A percentile compares a stretch with the other conserved stretches of the same genome.
phyloP scores from a whole-genome alignment of 1,140 invertebrate species.

The Diorhabda sublineata region DNA sequence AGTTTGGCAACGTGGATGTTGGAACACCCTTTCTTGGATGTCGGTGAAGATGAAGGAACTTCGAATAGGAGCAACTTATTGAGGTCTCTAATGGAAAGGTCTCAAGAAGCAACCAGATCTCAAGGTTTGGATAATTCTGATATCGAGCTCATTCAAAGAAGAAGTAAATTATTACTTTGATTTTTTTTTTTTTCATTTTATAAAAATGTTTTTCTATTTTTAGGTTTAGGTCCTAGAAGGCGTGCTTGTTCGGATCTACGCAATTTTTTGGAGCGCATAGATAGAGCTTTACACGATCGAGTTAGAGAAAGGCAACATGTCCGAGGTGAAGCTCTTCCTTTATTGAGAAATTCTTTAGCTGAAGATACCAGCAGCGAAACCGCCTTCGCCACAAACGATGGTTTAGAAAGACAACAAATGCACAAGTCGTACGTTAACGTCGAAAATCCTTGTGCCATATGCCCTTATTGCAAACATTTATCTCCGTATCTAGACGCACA shows the following conservation, averaged over 20 bases:
- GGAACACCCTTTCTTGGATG: constrained; percentile 55
- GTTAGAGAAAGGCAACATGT: constrained; percentile 48
- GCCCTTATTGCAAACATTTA: constrained; percentile 42
- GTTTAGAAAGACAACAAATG: background rate
- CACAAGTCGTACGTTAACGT: constrained; percentile 19
- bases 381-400: background rate
- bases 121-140: constrained; percentile 22
- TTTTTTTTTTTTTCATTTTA: background rate
- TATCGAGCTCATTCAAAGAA: constrained; percentile 19
- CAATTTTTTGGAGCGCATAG: constrained; percentile 23
- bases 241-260: constrained; percentile 20
- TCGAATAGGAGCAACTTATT: constrained; percentile 8
- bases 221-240: constrained; percentile 20
- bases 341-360: constrained; percentile 30
- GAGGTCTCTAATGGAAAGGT: constrained; percentile 11
- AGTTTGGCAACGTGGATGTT: constrained; percentile 66
- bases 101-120: constrained; percentile 23
- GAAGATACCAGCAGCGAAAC: constrained; percentile 7
- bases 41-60: constrained; percentile 23
- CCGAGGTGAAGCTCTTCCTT: constrained; percentile 47
- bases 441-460: constrained; percentile 29
- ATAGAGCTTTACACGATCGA: constrained; percentile 29
- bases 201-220: background rate
- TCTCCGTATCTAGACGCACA: constrained; percentile 43
- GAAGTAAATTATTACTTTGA: constrained; percentile 14